Conservation (phyloP, 1,140 invertebrate genomes). For the Oppia nitens region DNA sequence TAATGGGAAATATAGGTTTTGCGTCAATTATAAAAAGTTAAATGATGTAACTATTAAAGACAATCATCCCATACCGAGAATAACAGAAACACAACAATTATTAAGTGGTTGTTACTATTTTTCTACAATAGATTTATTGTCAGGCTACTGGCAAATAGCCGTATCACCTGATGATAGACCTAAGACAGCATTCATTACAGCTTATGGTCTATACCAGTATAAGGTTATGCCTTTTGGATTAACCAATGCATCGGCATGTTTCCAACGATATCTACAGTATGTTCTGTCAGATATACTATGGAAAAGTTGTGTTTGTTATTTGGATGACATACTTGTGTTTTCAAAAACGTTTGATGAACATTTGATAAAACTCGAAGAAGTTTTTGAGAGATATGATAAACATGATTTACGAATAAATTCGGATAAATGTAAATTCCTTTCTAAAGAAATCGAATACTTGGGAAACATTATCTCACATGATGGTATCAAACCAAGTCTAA, state of each 20-base stretch:
- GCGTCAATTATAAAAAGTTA: slow-evolving; percentile 32
- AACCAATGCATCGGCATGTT: slow-evolving; percentile 19
- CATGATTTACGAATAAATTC: slow-evolving; percentile 22
- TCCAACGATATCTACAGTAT: slow-evolving; percentile 21
- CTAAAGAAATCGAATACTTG: slow-evolving; percentile 12
- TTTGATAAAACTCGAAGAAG: slow-evolving; percentile 15
- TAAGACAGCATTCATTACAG: slow-evolving; percentile 14
- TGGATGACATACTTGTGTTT: slow-evolving; percentile 24
- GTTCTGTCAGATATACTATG: slow-evolving; percentile 14
- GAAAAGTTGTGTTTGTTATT: slow-evolving; percentile 16
- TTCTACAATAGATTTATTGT: slow-evolving; percentile 14
- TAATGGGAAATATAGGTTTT: slow-evolving; percentile 29
- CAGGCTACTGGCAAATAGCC: slow-evolving; percentile 6
- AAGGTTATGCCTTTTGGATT: slow-evolving; percentile 21
- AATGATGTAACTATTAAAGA: slow-evolving; percentile 31
- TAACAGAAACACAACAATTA: slow-evolving; percentile 29
- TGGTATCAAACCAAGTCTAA: background rate
- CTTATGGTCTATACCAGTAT: slow-evolving; percentile 15
- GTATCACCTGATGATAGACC: slow-evolving; percentile 8
- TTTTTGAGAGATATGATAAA: slow-evolving; percentile 20
- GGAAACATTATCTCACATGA: slow-evolving; percentile 14
- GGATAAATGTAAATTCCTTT: slow-evolving; percentile 18
- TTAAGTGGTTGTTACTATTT: slow-evolving; percentile 28
- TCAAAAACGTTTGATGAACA: slow-evolving; percentile 21
- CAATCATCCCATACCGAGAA: slow-evolving; percentile 33